Evolutionary conservation across 2,888 invertebrate genomes (phyloP), one percentile per base, ranked within the genome.

Genomic region (Marasmarcha lunaedactyla): DNA sequence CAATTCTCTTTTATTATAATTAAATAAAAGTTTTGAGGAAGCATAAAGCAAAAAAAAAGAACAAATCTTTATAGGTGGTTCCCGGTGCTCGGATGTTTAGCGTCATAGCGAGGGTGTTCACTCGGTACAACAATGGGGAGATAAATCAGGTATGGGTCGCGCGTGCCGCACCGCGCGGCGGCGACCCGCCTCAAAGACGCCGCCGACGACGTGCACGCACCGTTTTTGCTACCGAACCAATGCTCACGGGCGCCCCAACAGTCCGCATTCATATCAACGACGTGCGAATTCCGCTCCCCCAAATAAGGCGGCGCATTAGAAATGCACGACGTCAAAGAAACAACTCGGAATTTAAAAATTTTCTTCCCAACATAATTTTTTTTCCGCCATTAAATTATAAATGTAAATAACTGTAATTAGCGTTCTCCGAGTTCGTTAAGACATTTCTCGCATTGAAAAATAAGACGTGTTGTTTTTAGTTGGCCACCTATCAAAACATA

Each of bases 121-220:
- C 59, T 67, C 69, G 65, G 64, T 64, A 63, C 63, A 72, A 81
- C 79, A 81, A 81, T 81, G 72, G 76, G 77, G 72, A 72, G 72
- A 79, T 81, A 81, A 81, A 81, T 81, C 81, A 79, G 71, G 81
- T 74, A 77, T 78, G 79, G 71, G 67, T 56, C 66, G 72, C 79
- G 77, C 74, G 77, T 78, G 76, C 77, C 68, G 55, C 55, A 51
- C 44, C 50, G 47, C 38, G 50, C 54, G 54, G 48, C 58, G 51
- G 57, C 59, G 49, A 42, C 42, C 44, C 46, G 46, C 47, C 48
- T 63, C 69, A 76, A 78, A 78, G 69, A 63, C 55, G 59, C 72
- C 71, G 73, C 59, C 30, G 3, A 20, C 7, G 20, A 20, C 20
- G 20, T 20, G 20, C 4, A 30, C 30, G n/a, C n/a, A 30, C 30